These are phyloP conservation scores for Manis crassicaudata DNA, from an alignment of 2,797 vertebrate species.

Conservation along the genomic window DNA sequence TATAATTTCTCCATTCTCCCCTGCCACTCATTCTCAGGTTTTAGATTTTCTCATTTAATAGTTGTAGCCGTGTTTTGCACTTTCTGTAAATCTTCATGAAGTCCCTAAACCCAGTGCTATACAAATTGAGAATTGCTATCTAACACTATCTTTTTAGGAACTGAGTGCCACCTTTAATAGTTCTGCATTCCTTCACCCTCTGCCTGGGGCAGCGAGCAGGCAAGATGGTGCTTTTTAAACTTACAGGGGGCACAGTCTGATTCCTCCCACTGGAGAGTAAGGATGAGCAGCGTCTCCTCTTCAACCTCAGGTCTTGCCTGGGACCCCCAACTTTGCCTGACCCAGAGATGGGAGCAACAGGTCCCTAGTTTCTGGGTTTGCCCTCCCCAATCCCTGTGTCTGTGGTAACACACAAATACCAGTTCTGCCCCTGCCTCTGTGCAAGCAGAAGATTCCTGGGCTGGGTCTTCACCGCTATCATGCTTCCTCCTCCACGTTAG, in stretches of 20 bases:
- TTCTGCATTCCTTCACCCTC: neutral
- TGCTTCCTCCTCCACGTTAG: neutral
- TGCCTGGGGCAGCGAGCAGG: neutral
- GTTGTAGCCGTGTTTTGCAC: neutral
- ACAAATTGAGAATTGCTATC: neutral
- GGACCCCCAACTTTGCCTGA: neutral
- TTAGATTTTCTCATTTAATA: conserved; percentile 65
- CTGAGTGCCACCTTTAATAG: neutral
- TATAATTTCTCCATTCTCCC: conserved; percentile 29
- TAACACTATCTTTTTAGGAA: neutral
- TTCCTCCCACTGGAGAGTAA: neutral
- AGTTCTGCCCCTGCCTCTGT: neutral
- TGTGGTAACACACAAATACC: neutral
- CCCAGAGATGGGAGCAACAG: neutral
- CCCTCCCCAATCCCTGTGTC: neutral
- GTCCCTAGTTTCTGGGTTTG: neutral
- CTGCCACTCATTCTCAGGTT: conserved; percentile 47
- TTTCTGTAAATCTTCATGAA: conserved; percentile 51
- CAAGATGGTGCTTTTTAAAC: neutral
- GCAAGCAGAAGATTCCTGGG: neutral
- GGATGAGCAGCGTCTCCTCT: neutral
- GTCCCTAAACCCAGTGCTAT: neutral
- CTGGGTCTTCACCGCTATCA: neutral
- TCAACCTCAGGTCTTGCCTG: neutral
- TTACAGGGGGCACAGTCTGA: neutral